These are phyloP conservation scores for Arge pagana DNA, from an alignment of 2,888 invertebrate species.

Conservation along the genomic window DNA sequence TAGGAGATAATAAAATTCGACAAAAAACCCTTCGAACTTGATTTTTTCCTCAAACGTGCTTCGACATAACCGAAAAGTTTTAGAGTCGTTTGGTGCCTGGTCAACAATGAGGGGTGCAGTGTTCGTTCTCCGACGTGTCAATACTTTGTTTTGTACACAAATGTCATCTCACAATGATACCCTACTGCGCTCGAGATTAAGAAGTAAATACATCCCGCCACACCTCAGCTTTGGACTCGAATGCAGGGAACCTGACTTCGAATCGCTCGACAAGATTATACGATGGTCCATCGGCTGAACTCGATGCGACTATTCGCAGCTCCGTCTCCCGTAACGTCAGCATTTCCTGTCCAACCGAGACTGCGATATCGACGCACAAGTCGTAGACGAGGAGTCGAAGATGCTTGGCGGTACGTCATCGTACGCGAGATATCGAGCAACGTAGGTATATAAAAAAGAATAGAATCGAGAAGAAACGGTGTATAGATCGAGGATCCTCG, in stretches of 20 bases:
- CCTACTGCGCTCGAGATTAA: constrained; percentile 38
- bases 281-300: constrained; percentile 1
- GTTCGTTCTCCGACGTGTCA: constrained; percentile 44
- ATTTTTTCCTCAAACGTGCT: constrained; percentile 42
- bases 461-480: no score
- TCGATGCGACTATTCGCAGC: constrained; percentile 3
- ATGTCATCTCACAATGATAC: constrained; percentile 43
- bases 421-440: no score
- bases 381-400: no score
- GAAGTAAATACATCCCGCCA: constrained; percentile 38
- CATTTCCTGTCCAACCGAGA: no score
- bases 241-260: constrained; percentile 12
- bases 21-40: constrained; percentile 40
- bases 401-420: no score
- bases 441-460: no score
- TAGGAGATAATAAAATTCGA: constrained; percentile 24
- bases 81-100: constrained; percentile 30
- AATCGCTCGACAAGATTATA: constrained; percentile 8
- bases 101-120: constrained; percentile 42
- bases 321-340: no score
- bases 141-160: constrained; percentile 55
- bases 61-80: constrained; percentile 34
- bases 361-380: no score
- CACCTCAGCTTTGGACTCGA: not conserved
- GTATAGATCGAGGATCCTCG: no score